Evolutionary conservation across 1,140 invertebrate species (phyloP), one percentile per base, ranked within the genome.

Genomic region (Zaprionus lachaisei): DNA sequence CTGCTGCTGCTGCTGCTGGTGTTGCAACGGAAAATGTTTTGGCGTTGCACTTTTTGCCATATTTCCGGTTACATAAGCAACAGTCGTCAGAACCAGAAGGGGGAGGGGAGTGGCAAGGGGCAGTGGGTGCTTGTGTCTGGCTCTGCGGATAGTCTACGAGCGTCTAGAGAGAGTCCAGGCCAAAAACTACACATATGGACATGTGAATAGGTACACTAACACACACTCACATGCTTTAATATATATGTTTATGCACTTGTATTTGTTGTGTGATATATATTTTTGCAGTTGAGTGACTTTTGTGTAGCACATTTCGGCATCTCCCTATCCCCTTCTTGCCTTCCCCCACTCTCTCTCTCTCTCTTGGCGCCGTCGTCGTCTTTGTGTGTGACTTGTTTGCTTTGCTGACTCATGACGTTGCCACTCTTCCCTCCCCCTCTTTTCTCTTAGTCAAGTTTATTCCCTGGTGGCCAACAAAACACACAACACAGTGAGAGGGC

Each of bases 31-130:
- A 79, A 89, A 89, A 89, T 89, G 85, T 89, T 89, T 89, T 89
- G 85, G 84, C 85, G 83, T 81, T 89, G 84, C 84, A 90, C 84
- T 90, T 89, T 89, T 89, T 89, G 84, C 81, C 77, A 84, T 89
- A 89, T 89, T 89, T 89, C 84, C 84, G 84, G 84, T 89, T 89
- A 84, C 85, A 89, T 90, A 89, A 89, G 84, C 84, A 84, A 83
- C 77, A 79, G 62, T 54, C 75, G 66, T 79, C 63, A 69, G 41
- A 2, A 4, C 24, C 41, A 47, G 54, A 49, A 37, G 24, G n/a
- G 11, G 24, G 22, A 6, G 38, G 31, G 31, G 17, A 26, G 20
- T 6, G 17, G 28, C 7, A 28, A 11, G 12, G 31, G 22, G 24
- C 26, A 3, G 28, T 20, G 31, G n/a, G 20, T 12, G n/a, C 6